A percentile compares a stretch with the other conserved stretches of the same genome.
Conservation (phyloP, 2,797 vertebrate genomes). For the Picus viridis region DNA sequence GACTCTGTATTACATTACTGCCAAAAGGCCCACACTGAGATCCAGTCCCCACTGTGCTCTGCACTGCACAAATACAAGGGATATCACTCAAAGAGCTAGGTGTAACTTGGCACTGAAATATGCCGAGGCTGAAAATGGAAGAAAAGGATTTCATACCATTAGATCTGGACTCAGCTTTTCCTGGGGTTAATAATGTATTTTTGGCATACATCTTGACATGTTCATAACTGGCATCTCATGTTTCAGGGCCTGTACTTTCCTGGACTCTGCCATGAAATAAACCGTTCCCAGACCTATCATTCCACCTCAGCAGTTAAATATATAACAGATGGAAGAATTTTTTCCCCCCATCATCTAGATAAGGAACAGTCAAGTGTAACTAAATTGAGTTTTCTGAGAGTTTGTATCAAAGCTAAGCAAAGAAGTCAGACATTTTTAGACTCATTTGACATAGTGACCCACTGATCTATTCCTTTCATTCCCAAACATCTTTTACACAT, state of each 20-base stretch:
- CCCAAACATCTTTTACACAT: not conserved
- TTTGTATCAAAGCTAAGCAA: not conserved
- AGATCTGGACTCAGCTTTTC: not conserved
- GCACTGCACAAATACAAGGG: not conserved
- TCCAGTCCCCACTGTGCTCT: not conserved
- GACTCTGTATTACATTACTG: not conserved
- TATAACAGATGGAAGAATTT: not conserved
- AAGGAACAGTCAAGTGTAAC: not conserved
- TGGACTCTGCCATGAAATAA: not conserved
- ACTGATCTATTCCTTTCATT: not conserved
- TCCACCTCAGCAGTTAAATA: not conserved
- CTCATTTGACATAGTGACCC: not conserved
- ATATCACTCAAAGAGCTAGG: not conserved
- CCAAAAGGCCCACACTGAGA: not conserved
- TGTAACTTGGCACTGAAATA: not conserved
- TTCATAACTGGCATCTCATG: not conserved
- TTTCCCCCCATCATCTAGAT: fast-evolving
- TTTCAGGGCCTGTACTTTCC: not conserved
- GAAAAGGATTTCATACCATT: not conserved
- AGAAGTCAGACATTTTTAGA: not conserved
- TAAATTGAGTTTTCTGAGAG: not conserved
- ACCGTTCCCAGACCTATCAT: not conserved
- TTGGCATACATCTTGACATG: not conserved
- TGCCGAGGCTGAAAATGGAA: not conserved
- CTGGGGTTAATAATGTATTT: not conserved